Percentiles rank a stretch among this genome's conserved stretches.
These are phyloP conservation scores for Drosophila sordidula DNA, from an alignment of 2,888 invertebrate species.

Conservation along the genomic window DNA sequence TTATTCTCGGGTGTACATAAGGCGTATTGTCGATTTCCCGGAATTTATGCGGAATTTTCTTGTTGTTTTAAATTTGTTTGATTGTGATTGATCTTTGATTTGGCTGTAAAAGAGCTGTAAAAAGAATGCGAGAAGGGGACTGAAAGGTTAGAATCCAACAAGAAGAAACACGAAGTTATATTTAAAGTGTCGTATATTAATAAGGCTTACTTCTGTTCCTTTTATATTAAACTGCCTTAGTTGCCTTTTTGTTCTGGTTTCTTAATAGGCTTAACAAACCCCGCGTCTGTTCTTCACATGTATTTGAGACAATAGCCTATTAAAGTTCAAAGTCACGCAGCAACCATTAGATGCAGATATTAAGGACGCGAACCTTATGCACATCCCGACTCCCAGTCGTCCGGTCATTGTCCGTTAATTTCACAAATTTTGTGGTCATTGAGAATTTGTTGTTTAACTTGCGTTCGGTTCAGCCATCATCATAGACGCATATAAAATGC, in stretches of 20 bases:
- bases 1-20: slow-evolving; percentile 39
- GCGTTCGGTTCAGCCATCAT: slow-evolving; percentile 16
- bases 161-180: too few species aligned
- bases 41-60: slow-evolving; percentile 74
- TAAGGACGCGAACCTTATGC: slow-evolving; percentile 43
- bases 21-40: slow-evolving; percentile 72
- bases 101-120: slow-evolving; percentile 25
- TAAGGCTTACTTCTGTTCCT: neutral
- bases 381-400: neutral
- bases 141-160: too few species aligned
- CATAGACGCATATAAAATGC: slow-evolving; percentile 35
- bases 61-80: slow-evolving; percentile 28
- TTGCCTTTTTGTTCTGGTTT: neutral
- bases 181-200: slow-evolving; percentile 1
- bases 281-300: slow-evolving; percentile 4
- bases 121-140: slow-evolving; percentile 6
- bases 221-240: neutral
- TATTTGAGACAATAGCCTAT: slow-evolving; percentile 33
- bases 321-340: slow-evolving; percentile 35
- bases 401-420: slow-evolving; percentile 23
- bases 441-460: slow-evolving; percentile 24
- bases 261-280: slow-evolving; percentile 21
- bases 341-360: slow-evolving; percentile 52
- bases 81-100: slow-evolving; percentile 78
- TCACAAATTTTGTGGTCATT: slow-evolving; percentile 57